Evolutionary conservation across 2,113 vertebrate genomes (phyloP).

Genomic region (Erpornis zantholeuca): DNA sequence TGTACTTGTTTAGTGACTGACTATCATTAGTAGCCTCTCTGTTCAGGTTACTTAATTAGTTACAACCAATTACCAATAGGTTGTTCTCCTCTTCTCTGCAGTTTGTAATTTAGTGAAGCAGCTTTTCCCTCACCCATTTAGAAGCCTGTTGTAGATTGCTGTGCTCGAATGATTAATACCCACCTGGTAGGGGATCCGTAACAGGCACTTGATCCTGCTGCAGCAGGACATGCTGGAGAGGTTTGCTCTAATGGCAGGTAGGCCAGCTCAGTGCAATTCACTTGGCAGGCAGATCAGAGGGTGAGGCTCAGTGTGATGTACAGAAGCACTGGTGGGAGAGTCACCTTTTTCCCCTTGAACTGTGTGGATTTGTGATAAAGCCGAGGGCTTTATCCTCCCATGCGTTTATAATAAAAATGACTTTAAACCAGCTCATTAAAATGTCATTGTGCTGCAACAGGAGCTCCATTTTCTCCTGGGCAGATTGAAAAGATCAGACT

Average conservation of each 20-base stretch:
- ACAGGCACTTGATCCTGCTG: background rate
- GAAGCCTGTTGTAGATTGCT: background rate
- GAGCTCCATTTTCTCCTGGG: background rate
- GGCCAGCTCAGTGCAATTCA: fast-evolving
- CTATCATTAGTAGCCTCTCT: background rate
- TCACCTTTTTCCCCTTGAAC: background rate
- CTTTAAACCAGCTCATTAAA: background rate
- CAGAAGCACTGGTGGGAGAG: background rate
- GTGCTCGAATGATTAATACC: background rate
- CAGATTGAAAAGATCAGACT: background rate
- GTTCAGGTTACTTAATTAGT: slow-evolving; percentile 27
- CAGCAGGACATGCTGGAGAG: background rate
- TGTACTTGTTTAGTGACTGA: background rate
- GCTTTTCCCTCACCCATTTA: background rate
- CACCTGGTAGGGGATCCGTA: background rate
- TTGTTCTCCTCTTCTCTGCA: background rate
- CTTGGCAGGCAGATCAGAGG: background rate
- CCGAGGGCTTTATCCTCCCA: background rate
- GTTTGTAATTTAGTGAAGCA: background rate
- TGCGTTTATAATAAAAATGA: background rate
- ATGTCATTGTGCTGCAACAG: background rate
- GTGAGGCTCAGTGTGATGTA: background rate
- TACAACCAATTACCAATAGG: background rate
- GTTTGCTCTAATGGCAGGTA: background rate
- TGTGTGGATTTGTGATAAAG: background rate